Evolutionary conservation across 2,113 vertebrate genomes (phyloP).

Genomic region (Tragelaphus strepsiceros): DNA sequence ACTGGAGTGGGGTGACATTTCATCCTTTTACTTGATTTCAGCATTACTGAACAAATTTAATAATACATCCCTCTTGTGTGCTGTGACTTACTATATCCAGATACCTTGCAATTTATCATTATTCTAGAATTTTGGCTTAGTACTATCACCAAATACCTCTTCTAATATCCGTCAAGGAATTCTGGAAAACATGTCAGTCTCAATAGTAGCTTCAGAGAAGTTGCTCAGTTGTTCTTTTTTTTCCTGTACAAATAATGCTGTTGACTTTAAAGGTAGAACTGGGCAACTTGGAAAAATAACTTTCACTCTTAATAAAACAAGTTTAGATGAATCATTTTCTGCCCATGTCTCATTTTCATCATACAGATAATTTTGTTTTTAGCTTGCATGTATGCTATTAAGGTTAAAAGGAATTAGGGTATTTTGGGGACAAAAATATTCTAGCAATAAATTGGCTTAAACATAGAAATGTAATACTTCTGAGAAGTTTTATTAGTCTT

Average conservation of each 20-base stretch:
- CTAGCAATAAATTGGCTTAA: not conserved
- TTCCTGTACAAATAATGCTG: not conserved
- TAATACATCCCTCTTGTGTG: not conserved
- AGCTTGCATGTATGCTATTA: not conserved
- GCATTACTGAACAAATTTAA: not conserved
- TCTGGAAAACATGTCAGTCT: not conserved
- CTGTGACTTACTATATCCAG: not conserved
- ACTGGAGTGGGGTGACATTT: too few relatives aligned
- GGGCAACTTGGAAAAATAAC: not conserved
- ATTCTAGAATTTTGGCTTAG: not conserved
- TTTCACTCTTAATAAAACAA: not conserved
- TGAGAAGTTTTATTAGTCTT: not conserved
- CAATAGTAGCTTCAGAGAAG: not conserved
- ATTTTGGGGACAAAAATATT: not conserved
- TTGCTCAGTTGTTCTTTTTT: not conserved
- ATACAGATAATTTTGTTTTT: not conserved
- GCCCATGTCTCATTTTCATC: not conserved
- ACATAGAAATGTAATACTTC: not conserved
- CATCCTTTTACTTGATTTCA: not conserved
- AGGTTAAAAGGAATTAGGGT: not conserved
- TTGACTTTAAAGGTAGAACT: not conserved
- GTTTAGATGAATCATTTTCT: not conserved
- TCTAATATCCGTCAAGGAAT: not conserved
- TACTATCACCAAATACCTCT: not conserved
- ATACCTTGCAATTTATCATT: not conserved